phyloP scores from a whole-genome alignment of 2,113 vertebrate species.

The Gadus chalcogrammus region DNA sequence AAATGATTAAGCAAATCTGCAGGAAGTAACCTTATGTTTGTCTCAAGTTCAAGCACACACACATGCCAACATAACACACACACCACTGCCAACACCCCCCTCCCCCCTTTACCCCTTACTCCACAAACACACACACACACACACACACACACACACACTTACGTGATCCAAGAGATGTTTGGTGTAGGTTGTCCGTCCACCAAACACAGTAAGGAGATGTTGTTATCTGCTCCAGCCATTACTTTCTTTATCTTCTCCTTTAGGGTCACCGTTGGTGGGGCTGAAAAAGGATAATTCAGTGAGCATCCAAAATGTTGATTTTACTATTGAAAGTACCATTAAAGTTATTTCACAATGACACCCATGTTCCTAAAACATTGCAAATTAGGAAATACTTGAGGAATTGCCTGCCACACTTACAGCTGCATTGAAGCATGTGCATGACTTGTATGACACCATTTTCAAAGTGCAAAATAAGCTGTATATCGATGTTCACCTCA shows the following conservation, averaged over 20 bases:
- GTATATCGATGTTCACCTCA: too few relatives aligned
- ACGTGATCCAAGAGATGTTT: conserved; percentile 69
- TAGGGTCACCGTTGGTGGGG: conserved; percentile 51
- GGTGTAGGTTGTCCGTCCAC: conserved; percentile 64
- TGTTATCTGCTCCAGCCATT: conserved; percentile 60
- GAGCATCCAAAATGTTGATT: not conserved
- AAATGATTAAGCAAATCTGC: not conserved
- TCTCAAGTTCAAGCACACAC: too few relatives aligned
- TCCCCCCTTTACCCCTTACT: not conserved
- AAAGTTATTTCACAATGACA: too few relatives aligned
- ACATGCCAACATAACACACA: not conserved
- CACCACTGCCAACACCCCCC: not conserved
- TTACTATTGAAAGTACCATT: not conserved
- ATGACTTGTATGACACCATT: too few relatives aligned
- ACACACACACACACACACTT: conserved; percentile 30
- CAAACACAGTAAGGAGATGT: conserved; percentile 62
- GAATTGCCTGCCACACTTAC: too few relatives aligned
- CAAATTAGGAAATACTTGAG: too few relatives aligned
- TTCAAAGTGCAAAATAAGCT: too few relatives aligned
- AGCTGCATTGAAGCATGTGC: too few relatives aligned
- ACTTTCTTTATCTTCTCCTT: conserved; percentile 48
- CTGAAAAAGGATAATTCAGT: conserved; percentile 29
- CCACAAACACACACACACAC: conserved; percentile 2
- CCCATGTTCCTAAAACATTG: too few relatives aligned
- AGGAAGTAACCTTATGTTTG: too few relatives aligned